Evolutionary conservation across 2,113 vertebrate genomes (phyloP).

Genomic region (Lipophrys pholis): DNA sequence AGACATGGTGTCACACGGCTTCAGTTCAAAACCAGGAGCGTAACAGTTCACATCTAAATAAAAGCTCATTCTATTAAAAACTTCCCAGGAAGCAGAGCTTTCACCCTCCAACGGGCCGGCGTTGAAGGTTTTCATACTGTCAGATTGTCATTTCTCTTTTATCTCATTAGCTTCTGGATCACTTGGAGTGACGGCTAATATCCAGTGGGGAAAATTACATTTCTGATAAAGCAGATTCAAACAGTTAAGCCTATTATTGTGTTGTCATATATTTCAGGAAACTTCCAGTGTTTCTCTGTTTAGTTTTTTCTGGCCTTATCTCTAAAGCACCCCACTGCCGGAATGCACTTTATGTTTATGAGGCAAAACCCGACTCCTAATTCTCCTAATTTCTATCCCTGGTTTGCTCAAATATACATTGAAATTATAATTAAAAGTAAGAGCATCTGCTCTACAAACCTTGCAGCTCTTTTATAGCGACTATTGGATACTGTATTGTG

Average conservation of each 20-base stretch:
- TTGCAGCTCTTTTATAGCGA: neutral
- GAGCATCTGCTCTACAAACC: neutral
- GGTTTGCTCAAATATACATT: neutral
- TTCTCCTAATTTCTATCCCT: neutral
- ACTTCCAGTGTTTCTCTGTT: neutral
- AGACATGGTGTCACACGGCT: too few relatives aligned
- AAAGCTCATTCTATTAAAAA: too few relatives aligned
- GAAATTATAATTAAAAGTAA: conserved; percentile 4
- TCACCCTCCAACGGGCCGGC: too few relatives aligned
- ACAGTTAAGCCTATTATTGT: neutral
- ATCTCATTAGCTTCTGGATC: too few relatives aligned
- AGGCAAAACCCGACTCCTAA: neutral
- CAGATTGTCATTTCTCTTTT: too few relatives aligned
- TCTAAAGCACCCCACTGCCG: neutral
- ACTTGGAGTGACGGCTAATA: too few relatives aligned
- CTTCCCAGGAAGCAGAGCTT: too few relatives aligned
- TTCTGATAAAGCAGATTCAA: neutral
- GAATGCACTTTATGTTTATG: neutral
- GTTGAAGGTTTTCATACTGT: too few relatives aligned
- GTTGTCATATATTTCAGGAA: neutral
- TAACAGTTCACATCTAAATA: too few relatives aligned
- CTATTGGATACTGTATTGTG: neutral
- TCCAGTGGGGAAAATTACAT: neutral
- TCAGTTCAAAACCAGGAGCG: too few relatives aligned
- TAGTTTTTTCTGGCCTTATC: neutral